These are phyloP conservation scores for Brachypteracias leptosomus DNA, from an alignment of 2,113 vertebrate genomes.

Conservation along the genomic window DNA sequence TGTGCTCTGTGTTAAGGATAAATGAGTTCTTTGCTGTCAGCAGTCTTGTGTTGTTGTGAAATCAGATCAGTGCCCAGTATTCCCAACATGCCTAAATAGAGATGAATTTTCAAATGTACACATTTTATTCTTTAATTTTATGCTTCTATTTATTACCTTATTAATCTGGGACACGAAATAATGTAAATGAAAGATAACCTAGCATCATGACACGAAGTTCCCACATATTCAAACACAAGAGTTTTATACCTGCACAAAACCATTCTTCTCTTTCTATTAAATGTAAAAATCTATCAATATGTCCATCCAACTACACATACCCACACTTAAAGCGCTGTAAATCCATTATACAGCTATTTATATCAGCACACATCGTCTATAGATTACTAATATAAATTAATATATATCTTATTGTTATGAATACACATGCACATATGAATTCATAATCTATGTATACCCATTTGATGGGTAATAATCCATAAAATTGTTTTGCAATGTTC, in stretches of 20 bases:
- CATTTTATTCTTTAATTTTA: background rate
- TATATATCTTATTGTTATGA: background rate
- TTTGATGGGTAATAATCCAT: background rate
- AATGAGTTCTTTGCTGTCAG: conserved; percentile 43
- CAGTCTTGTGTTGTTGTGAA: conserved; percentile 3
- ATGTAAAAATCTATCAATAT: background rate
- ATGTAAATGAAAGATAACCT: background rate
- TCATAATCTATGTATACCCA: background rate
- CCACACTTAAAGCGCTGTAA: background rate
- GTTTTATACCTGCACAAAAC: background rate
- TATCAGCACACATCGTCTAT: background rate
- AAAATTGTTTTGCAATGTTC: background rate
- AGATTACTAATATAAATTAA: background rate
- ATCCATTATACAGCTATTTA: background rate
- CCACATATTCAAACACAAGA: background rate
- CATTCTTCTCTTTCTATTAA: background rate
- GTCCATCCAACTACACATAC: background rate
- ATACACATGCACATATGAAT: background rate
- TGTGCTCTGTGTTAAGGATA: conserved; percentile 36
- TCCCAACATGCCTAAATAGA: conserved; percentile 1
- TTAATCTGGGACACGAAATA: background rate
- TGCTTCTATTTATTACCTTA: background rate
- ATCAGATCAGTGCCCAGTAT: background rate
- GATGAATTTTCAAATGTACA: background rate
- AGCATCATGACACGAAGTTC: background rate